Conservation (phyloP, 2,888 invertebrate genomes). For the Plutella xylostella region DNA sequence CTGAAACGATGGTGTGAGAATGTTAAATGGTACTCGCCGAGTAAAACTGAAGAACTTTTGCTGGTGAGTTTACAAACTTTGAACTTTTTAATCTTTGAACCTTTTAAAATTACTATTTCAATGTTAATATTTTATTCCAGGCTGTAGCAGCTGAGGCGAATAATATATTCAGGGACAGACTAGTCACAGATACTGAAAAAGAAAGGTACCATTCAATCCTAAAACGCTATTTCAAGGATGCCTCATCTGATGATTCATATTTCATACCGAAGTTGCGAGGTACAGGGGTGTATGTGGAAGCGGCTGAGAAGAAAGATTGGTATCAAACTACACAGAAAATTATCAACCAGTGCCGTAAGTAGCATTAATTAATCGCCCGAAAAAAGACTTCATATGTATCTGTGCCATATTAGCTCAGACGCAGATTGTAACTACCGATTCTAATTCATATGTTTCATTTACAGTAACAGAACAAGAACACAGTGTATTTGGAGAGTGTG, state of each 20-base stretch:
- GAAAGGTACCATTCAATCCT: conserved; percentile 74
- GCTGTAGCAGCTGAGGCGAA: conserved; percentile 81
- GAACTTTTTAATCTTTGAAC: background rate
- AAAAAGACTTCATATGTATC: no score
- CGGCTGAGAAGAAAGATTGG: conserved; percentile 71
- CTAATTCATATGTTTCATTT: conserved; percentile 5
- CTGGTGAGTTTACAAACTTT: conserved; percentile 9
- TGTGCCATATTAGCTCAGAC: no score
- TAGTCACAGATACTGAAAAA: conserved; percentile 75
- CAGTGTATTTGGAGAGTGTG: conserved; percentile 43
- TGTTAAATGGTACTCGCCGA: conserved; percentile 71
- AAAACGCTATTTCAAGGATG: conserved; percentile 45
- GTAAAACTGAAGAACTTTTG: conserved; percentile 28
- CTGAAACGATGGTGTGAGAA: conserved; percentile 78
- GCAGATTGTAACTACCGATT: no score
- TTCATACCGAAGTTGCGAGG: conserved; percentile 35
- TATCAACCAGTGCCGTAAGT: conserved; percentile 75
- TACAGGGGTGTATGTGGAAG: conserved; percentile 50
- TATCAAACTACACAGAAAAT: conserved; percentile 70
- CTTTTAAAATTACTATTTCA: background rate
- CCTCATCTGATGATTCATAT: conserved; percentile 29
- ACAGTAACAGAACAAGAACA: conserved; percentile 49
- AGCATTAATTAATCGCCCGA: no score
- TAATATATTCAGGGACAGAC: conserved; percentile 79
- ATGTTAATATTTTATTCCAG: conserved; percentile 37